Percentiles rank a stretch among this genome's conserved stretches.
phyloP scores from a whole-genome alignment of 2,888 invertebrate species.

The Trypoxylon attenuatum region DNA sequence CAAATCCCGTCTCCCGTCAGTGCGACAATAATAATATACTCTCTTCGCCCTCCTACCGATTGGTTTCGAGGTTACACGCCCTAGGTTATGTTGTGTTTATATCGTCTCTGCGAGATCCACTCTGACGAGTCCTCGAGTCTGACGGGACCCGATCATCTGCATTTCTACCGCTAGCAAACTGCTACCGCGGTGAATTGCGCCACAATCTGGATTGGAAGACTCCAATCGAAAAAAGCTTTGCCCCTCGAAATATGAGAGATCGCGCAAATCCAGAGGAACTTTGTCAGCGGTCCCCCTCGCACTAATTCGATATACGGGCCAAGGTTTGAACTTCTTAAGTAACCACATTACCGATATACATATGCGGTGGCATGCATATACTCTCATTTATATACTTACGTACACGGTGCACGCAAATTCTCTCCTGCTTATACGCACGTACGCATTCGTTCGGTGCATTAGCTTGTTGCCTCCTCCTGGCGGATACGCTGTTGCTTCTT shows the following conservation, averaged over 20 bases:
- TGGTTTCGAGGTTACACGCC: constrained; percentile 7
- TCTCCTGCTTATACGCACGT: background rate
- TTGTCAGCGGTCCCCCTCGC: constrained; percentile 15
- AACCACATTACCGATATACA: constrained; percentile 11
- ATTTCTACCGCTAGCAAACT: too few relatives aligned
- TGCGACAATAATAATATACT: constrained; percentile 25
- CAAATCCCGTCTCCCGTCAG: too few relatives aligned
- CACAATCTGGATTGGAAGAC: too few relatives aligned
- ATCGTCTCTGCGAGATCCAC: constrained; percentile 10
- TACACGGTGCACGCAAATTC: background rate
- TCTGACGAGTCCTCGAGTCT: too few relatives aligned
- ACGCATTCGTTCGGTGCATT: background rate
- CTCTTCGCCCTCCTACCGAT: constrained; percentile 5
- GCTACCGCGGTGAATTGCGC: too few relatives aligned
- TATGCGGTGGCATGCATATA: background rate
- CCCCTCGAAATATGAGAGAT: constrained; percentile 43
- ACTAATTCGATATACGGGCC: constrained; percentile 49
- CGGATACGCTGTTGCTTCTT: too few relatives aligned
- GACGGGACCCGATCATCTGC: too few relatives aligned
- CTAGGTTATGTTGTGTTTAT: constrained; percentile 54
- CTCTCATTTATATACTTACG: background rate
- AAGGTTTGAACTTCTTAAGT: constrained; percentile 47
- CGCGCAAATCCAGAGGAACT: constrained; percentile 7
- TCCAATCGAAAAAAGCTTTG: background rate
- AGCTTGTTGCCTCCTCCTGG: background rate